phyloP scores from a whole-genome alignment of 1,140 invertebrate genomes.

The Hyposmocoma kahamanoa region DNA sequence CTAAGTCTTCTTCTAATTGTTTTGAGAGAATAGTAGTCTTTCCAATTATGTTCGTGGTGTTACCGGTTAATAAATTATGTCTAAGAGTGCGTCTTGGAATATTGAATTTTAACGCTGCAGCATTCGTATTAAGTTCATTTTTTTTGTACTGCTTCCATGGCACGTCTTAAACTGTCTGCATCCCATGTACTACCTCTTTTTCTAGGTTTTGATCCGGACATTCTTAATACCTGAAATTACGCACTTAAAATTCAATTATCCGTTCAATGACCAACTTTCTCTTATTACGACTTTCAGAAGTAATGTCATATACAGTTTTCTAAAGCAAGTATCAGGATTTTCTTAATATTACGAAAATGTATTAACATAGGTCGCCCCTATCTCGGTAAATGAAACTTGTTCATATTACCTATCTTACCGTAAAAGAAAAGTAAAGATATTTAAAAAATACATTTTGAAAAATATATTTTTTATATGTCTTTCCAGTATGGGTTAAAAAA shows the following conservation, averaged over 20 bases:
- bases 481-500: too few species aligned
- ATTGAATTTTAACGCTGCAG: neutral
- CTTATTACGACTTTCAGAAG: too few species aligned
- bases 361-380: too few species aligned
- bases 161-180: conserved; percentile 1
- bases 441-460: too few species aligned
- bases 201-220: conserved; percentile 1
- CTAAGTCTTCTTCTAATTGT: conserved; percentile 2
- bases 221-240: neutral
- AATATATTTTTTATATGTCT: too few species aligned
- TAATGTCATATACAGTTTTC: too few species aligned
- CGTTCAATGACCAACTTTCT: neutral
- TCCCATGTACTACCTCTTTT: conserved; percentile 3
- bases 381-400: too few species aligned
- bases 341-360: too few species aligned
- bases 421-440: too few species aligned
- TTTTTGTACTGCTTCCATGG: conserved; percentile 1
- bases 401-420: too few species aligned
- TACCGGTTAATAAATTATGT: neutral
- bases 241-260: neutral
- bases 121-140: conserved; percentile 4
- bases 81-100: conserved; percentile 1
- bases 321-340: too few species aligned
- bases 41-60: neutral
- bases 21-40: neutral